Conservation (phyloP, 2,888 invertebrate species). For the Agonopterix subpropinquella region DNA sequence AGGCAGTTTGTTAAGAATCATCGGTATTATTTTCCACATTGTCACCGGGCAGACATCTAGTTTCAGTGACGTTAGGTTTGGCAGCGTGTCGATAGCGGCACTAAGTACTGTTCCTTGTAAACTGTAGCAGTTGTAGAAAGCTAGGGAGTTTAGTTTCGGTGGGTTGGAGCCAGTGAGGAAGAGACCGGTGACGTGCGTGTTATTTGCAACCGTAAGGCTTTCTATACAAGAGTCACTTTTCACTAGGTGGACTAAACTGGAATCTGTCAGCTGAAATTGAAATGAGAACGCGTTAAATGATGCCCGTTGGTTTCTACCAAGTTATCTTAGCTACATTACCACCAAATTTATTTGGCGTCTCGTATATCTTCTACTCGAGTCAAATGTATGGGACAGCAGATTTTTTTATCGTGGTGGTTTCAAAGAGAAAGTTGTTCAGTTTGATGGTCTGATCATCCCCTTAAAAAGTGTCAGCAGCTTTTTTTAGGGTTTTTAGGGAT, state of each 20-base stretch:
- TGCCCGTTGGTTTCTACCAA: too few species aligned
- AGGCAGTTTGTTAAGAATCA: slow-evolving; percentile 49
- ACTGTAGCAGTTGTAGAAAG: slow-evolving; percentile 62
- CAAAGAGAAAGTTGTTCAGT: too few species aligned
- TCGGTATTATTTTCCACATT: slow-evolving; percentile 57
- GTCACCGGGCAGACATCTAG: slow-evolving; percentile 51
- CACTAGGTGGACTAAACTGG: slow-evolving; percentile 54
- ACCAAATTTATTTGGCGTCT: too few species aligned
- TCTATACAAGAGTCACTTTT: slow-evolving; percentile 51
- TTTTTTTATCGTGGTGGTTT: too few species aligned
- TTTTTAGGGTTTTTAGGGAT: too few species aligned
- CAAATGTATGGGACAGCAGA: too few species aligned
- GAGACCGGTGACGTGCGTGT: slow-evolving; percentile 58
- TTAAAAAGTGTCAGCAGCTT: too few species aligned
- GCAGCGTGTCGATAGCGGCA: slow-evolving; percentile 44
- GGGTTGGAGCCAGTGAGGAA: slow-evolving; percentile 51
- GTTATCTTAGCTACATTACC: too few species aligned
- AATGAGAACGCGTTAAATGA: too few species aligned
- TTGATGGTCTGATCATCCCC: too few species aligned
- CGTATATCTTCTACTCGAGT: too few species aligned
- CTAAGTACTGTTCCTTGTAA: slow-evolving; percentile 55
- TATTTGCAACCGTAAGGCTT: slow-evolving; percentile 49
- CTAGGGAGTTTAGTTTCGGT: slow-evolving; percentile 36
- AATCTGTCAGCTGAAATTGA: slow-evolving; percentile 48
- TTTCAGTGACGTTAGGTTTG: slow-evolving; percentile 42